Evolutionary conservation across 1,140 invertebrate genomes (phyloP).

Genomic region (Psilanteris sp.): DNA sequence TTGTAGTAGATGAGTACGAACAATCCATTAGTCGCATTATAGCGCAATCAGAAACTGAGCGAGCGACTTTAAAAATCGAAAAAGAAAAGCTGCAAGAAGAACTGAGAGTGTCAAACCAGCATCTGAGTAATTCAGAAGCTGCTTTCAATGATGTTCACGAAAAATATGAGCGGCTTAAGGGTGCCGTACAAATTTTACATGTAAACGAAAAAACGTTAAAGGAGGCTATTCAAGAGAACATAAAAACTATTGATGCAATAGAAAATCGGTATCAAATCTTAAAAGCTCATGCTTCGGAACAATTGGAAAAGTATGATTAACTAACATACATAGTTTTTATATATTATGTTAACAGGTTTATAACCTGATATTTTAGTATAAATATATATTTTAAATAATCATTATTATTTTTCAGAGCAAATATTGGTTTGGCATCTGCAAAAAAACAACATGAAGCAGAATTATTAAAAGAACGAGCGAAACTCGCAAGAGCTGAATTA

Average conservation of each 20-base stretch:
- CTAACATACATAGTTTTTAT: too few relatives aligned
- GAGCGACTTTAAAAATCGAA: constrained; percentile 78
- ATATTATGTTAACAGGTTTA: too few relatives aligned
- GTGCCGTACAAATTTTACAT: constrained; percentile 82
- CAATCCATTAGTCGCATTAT: constrained; percentile 84
- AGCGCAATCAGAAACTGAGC: constrained; percentile 81
- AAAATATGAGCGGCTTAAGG: constrained; percentile 85
- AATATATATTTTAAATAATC: too few relatives aligned
- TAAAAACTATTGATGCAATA: constrained; percentile 81
- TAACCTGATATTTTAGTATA: too few relatives aligned
- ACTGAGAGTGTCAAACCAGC: constrained; percentile 81
- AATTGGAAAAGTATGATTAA: constrained; percentile 84
- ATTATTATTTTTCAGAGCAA: constrained; percentile 81
- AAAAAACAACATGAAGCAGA: constrained; percentile 82
- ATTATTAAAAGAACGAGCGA: constrained; percentile 82
- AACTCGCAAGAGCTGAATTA: constrained; percentile 81
- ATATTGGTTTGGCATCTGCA: constrained; percentile 82
- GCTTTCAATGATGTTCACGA: constrained; percentile 86
- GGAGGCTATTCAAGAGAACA: constrained; percentile 82
- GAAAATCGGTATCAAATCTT: constrained; percentile 83
- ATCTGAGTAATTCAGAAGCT: constrained; percentile 84
- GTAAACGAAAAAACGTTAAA: constrained; percentile 82
- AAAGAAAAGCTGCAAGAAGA: constrained; percentile 76
- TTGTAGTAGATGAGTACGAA: constrained; percentile 84
- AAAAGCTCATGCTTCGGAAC: constrained; percentile 83